Conservation (phyloP, 2,113 vertebrate genomes). For the Engraulis encrasicolus region DNA sequence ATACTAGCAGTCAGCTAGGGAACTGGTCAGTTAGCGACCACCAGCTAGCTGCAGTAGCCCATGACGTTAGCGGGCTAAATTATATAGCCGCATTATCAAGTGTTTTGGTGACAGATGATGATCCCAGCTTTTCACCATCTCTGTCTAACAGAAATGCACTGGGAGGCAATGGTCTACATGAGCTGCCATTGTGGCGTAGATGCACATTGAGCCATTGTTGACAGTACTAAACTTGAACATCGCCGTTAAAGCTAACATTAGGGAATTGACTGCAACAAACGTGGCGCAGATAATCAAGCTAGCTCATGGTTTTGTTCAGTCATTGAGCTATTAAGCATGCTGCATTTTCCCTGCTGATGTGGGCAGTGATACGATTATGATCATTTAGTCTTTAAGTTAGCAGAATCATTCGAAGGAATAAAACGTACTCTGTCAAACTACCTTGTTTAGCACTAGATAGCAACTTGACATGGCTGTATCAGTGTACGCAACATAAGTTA, state of each 20-base stretch:
- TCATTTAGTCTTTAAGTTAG: background rate
- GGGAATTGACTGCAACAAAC: conserved; percentile 9
- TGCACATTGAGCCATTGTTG: background rate
- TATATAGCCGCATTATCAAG: background rate
- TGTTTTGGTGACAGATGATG: background rate
- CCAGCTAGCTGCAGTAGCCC: conserved; percentile 1
- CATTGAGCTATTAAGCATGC: background rate
- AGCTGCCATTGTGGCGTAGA: background rate
- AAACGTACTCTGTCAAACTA: background rate
- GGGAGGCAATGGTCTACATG: background rate
- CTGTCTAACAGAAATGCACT: background rate
- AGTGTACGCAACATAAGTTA: background rate
- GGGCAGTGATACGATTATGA: too few relatives aligned
- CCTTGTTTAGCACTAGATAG: background rate
- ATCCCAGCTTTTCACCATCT: background rate
- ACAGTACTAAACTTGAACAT: background rate
- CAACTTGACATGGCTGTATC: background rate
- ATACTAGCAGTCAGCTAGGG: background rate
- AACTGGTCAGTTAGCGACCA: conserved; percentile 19
- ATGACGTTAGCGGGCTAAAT: conserved; percentile 15
- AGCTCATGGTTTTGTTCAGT: background rate
- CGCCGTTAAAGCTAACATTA: background rate
- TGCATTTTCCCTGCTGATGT: too few relatives aligned
- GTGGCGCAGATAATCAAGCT: conserved; percentile 12
- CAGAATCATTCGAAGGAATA: background rate